Percentiles rank a stretch among this genome's conserved stretches.
Evolutionary conservation across 2,888 invertebrate genomes (phyloP).

Genomic region (Exephanes ischioxanthus): DNA sequence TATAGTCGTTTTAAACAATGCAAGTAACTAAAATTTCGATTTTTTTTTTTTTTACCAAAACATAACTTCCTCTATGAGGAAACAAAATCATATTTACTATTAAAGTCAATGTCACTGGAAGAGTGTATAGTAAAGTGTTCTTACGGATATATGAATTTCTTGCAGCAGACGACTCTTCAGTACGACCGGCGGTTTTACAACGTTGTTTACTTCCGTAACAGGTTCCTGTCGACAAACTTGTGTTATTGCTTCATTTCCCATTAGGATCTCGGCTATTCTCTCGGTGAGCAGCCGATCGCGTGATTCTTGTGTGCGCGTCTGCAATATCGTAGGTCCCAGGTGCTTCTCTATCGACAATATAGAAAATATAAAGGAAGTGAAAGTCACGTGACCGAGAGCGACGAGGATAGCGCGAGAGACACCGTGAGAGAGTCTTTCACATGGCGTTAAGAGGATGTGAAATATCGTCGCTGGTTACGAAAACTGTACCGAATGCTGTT

Average conservation of each 20-base stretch:
- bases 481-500: too few relatives aligned
- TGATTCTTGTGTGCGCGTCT: conserved; percentile 82
- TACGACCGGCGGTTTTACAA: neutral
- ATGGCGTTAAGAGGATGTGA: too few relatives aligned
- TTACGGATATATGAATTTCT: conserved; percentile 75
- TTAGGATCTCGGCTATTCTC: conserved; percentile 84
- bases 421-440: neutral
- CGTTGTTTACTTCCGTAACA: conserved; percentile 34
- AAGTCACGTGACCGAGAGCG: too few relatives aligned
- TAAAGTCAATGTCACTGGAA: neutral
- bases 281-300: conserved; percentile 84
- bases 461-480: too few relatives aligned
- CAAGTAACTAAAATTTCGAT: too few relatives aligned
- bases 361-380: neutral
- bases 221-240: conserved; percentile 68
- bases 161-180: conserved; percentile 75
- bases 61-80: too few relatives aligned
- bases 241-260: conserved; percentile 80
- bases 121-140: conserved; percentile 34
- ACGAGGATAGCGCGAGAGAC: neutral
- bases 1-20: too few relatives aligned
- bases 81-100: too few relatives aligned
- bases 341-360: conserved; percentile 72
- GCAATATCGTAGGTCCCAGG: conserved; percentile 78
- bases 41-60: too few relatives aligned